These are phyloP conservation scores for Pachydiplax longipennis DNA, from an alignment of 2,888 invertebrate genomes.

Conservation along the genomic window DNA sequence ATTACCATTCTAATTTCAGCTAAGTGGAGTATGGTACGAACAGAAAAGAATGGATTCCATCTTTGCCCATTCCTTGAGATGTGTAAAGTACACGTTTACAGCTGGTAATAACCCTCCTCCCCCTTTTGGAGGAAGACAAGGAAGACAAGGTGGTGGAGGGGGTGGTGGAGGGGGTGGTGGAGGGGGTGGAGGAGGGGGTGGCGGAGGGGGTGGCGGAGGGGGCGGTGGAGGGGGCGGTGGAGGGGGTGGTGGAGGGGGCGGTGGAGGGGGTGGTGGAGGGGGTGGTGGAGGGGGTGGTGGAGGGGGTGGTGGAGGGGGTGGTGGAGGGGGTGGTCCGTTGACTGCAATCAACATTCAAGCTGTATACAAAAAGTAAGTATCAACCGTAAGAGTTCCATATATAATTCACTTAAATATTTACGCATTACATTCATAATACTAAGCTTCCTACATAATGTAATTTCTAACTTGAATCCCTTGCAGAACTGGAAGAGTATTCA, in stretches of 20 bases:
- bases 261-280: too few relatives aligned
- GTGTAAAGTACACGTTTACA: neutral
- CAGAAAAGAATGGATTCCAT: neutral
- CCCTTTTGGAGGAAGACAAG: too few relatives aligned
- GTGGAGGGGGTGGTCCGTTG: neutral
- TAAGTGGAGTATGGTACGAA: neutral
- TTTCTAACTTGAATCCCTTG: neutral
- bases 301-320: too few relatives aligned
- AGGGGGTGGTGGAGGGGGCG: too few relatives aligned
- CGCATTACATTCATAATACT: neutral
- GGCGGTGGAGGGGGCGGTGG: too few relatives aligned
- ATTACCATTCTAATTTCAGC: too few relatives aligned
- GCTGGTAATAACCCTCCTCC: fast-evolving
- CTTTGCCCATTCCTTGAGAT: neutral
- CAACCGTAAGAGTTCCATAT: neutral
- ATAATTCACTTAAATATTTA: too few relatives aligned
- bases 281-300: too few relatives aligned
- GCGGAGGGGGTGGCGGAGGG: too few relatives aligned
- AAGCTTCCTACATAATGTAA: neutral
- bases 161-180: too few relatives aligned
- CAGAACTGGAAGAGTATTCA: neutral
- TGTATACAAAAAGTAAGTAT: neutral
- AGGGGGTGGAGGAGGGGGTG: too few relatives aligned
- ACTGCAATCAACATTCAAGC: neutral
- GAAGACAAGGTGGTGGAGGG: too few relatives aligned